Evolutionary conservation across 2,888 invertebrate species (phyloP), one percentile per base, ranked within the genome.

Genomic region (Plagiodera versicolora): DNA sequence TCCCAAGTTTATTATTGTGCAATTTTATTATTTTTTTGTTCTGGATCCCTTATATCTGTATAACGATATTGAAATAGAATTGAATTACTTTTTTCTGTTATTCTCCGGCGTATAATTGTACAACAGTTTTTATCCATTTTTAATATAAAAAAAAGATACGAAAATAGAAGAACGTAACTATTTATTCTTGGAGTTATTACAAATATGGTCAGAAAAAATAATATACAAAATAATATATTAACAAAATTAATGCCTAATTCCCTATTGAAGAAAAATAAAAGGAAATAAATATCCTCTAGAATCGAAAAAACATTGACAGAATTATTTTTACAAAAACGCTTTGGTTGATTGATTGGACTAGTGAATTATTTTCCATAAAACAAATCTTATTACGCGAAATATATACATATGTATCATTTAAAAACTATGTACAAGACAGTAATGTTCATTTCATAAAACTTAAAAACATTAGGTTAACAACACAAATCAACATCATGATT

Each of bases 301-400:
- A 35, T 49, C 56, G 30, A 57, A 66, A 64, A 58, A 61, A 65
- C 30, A 58, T 63, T 61, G 61, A 68, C 58, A 69, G 64, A 65
- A 58, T 61, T 39, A 61, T 61, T 63, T 67, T 66, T 67, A 67
- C 66, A 68, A 66, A 68, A 68, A 71, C 67, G 79, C 80, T 80
- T 80, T 80, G 80, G 80, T 79, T 80, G 77, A 74, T 78, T 70
- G 71, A 73, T 75, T 77, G 75, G 80, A 80, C 80, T 81, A 81
- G 80, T 77, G 73, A 72, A 71, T 70, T 69, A 68, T 66, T 64
- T 66, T 62, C 52, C 56, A 69, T 61, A 63, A 68, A 67, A 67
- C 67, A 72, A 69, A 65, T 61, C 61, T 35, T 60, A 64, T 39
- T 39, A 53, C 16, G 19, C 11, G 14, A 9, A 60, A 61, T 64